Evolutionary conservation across 2,797 vertebrate genomes (phyloP).

Genomic region (Uromys caudimaculatus): DNA sequence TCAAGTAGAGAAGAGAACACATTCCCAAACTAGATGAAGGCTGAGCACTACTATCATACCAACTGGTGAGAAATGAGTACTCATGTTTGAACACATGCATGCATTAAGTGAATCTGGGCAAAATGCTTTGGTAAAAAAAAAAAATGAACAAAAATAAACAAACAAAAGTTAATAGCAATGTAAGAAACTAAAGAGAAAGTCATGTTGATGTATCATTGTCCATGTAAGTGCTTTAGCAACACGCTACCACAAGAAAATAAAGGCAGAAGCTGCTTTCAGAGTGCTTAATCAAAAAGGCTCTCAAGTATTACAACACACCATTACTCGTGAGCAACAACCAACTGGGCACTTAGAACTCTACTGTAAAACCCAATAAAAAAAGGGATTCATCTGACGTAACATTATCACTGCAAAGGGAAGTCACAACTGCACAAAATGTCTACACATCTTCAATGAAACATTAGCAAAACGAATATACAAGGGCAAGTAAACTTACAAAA

Average conservation of each 20-base stretch:
- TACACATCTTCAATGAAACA: conserved; percentile 68
- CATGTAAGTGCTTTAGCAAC: conserved; percentile 82
- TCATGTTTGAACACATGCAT: conserved; percentile 83
- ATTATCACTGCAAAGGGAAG: conserved; percentile 17
- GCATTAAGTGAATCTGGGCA: conserved; percentile 86
- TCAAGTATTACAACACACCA: conserved; percentile 64
- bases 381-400: conserved; percentile 53
- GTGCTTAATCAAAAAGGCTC: conserved; percentile 83
- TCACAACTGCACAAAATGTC: conserved; percentile 63
- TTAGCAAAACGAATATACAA: conserved; percentile 76
- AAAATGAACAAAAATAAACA: conserved; percentile 56
- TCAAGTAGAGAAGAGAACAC: not conserved
- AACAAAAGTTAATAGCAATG: conserved; percentile 84
- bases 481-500: conserved; percentile 83
- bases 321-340: conserved; percentile 66
- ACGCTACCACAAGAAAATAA: conserved; percentile 81
- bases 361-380: conserved; percentile 67
- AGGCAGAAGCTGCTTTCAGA: conserved; percentile 84
- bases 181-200: conserved; percentile 81
- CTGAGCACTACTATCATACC: conserved; percentile 75
- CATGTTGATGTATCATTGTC: conserved; percentile 69
- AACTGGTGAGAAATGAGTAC: conserved; percentile 84
- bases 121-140: conserved; percentile 77
- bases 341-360: conserved; percentile 21
- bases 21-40: conserved; percentile 61